These are phyloP conservation scores for Acanthosoma haemorrhoidale DNA, from an alignment of 2,888 invertebrate species.

Conservation along the genomic window DNA sequence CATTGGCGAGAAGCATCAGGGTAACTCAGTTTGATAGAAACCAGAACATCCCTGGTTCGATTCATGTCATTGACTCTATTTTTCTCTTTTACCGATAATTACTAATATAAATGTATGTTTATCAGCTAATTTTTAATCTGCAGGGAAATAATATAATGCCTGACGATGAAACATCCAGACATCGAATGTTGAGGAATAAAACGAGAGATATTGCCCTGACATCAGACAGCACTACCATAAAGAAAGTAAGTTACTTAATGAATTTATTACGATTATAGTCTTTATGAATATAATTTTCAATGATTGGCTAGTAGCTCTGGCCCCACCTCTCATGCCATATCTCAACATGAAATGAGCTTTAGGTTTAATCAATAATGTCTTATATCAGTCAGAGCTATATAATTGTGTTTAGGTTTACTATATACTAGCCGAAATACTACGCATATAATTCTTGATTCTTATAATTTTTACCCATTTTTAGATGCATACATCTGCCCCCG, in stretches of 20 bases:
- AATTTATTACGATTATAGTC: neutral
- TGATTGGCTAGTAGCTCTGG: neutral
- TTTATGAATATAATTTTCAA: neutral
- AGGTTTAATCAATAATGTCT: no score
- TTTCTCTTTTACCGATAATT: no score
- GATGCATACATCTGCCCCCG: constrained; percentile 74
- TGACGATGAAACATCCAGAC: constrained; percentile 62
- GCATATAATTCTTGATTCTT: neutral
- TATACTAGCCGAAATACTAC: no score
- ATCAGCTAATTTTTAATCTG: no score
- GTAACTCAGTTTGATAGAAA: no score
- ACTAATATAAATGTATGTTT: no score
- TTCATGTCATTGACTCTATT: no score
- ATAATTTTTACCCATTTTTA: constrained; percentile 39
- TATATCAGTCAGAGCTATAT: no score
- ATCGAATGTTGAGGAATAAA: constrained; percentile 61
- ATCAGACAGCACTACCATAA: constrained; percentile 66
- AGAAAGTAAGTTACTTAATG: constrained; percentile 46
- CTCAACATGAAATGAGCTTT: no score
- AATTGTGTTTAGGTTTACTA: no score
- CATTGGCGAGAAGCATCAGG: no score
- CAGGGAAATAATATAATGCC: constrained; percentile 60
- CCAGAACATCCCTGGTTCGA: no score
- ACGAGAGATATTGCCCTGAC: constrained; percentile 63
- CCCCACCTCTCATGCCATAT: neutral